Evolutionary conservation across 2,888 invertebrate species (phyloP).

Genomic region (Cephus spinipes): DNA sequence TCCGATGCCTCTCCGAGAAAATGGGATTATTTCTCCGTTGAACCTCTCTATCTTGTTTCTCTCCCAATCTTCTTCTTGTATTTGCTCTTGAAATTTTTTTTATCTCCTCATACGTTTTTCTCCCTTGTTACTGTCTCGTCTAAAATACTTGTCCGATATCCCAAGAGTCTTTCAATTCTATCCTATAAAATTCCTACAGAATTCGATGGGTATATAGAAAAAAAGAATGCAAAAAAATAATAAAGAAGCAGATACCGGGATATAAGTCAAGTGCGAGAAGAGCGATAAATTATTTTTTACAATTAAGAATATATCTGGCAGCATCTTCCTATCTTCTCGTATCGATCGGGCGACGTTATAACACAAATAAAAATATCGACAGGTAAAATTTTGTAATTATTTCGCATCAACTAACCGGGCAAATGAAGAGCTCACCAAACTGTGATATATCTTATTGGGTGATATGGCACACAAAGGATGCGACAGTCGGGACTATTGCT

Average conservation of each 20-base stretch:
- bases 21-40: neutral
- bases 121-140: neutral
- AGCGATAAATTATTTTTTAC: constrained; percentile 38
- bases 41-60: neutral
- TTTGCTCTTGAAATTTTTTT: neutral
- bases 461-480: too few species aligned
- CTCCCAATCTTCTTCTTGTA: neutral
- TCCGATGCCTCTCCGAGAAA: neutral
- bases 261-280: constrained; percentile 11
- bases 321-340: neutral
- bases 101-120: neutral
- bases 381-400: neutral
- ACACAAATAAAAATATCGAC: neutral
- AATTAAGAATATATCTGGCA: neutral
- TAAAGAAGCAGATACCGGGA: neutral
- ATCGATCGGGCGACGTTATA: neutral
- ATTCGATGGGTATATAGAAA: constrained; percentile 11
- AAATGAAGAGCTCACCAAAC: too few species aligned
- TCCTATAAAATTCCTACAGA: neutral
- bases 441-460: too few species aligned
- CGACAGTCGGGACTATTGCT: constrained; percentile 12
- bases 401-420: neutral
- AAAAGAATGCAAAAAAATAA: constrained; percentile 18
- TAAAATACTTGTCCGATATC: neutral
- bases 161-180: neutral